Conservation (phyloP, 2,797 vertebrate species). For the Protonibea diacanthus region DNA sequence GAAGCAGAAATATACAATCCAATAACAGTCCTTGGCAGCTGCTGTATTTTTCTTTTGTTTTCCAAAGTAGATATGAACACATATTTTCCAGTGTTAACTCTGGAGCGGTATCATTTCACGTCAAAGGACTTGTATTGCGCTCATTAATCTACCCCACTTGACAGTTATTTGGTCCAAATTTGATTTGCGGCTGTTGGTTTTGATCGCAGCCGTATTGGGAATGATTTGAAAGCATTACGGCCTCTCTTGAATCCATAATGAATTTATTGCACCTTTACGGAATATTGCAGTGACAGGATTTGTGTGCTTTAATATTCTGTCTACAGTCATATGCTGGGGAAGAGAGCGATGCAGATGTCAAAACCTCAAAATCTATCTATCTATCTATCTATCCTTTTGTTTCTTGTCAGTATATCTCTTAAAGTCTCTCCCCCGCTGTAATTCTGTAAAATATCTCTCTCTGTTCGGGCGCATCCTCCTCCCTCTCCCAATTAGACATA, state of each 20-base stretch:
- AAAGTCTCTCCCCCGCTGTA: constrained; percentile 20
- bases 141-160: constrained; percentile 72
- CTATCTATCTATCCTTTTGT: constrained; percentile 20
- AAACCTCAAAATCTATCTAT: constrained; percentile 14
- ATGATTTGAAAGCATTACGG: constrained; percentile 64
- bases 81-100: constrained; percentile 57
- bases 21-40: constrained; percentile 76
- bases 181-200: constrained; percentile 77
- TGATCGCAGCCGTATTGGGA: constrained; percentile 63
- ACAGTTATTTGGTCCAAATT: constrained; percentile 76
- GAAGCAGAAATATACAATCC: constrained; percentile 80
- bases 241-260: constrained; percentile 67
- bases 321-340: constrained; percentile 37
- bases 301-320: constrained; percentile 66
- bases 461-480: constrained; percentile 50
- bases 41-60: constrained; percentile 78
- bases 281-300: constrained; percentile 64
- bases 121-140: constrained; percentile 72
- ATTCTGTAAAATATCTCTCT: constrained; percentile 51
- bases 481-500: constrained; percentile 76
- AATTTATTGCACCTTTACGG: constrained; percentile 71
- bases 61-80: constrained; percentile 60
- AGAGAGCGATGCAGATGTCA: constrained; percentile 34
- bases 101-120: constrained; percentile 43
- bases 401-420: constrained; percentile 24